These are phyloP conservation scores for Chascanopsetta lugubris DNA, from an alignment of 2,113 vertebrate species.

Conservation along the genomic window DNA sequence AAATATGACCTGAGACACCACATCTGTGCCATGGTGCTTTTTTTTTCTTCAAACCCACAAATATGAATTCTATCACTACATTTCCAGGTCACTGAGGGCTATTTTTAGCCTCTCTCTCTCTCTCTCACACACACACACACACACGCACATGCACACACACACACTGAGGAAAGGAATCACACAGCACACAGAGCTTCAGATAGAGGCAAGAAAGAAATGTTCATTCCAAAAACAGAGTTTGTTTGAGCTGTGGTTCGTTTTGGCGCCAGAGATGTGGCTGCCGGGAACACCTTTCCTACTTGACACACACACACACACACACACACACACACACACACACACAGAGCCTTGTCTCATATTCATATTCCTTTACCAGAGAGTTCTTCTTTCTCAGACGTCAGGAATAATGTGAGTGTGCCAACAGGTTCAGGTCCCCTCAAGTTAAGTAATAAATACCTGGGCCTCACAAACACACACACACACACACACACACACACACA, in stretches of 20 bases:
- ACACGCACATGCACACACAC: slow-evolving; percentile 44
- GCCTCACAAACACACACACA: too few species aligned
- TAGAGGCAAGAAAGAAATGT: slow-evolving; percentile 48
- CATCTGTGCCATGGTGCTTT: slow-evolving; percentile 37
- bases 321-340: slow-evolving; percentile 53
- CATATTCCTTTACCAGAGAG: too few species aligned
- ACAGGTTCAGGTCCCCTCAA: too few species aligned
- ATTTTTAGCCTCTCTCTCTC: slow-evolving; percentile 58
- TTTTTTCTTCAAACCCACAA: slow-evolving; percentile 45
- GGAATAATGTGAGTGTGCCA: too few species aligned
- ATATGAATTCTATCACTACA: slow-evolving; percentile 51
- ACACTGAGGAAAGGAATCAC: slow-evolving; percentile 60
- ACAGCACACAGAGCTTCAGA: slow-evolving; percentile 53
- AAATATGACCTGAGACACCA: slow-evolving; percentile 31
- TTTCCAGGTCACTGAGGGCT: slow-evolving; percentile 69
- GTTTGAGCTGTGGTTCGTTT: slow-evolving; percentile 73
- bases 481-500: too few species aligned
- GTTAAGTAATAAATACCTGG: too few species aligned
- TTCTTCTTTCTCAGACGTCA: too few species aligned
- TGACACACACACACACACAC: slow-evolving; percentile 34
- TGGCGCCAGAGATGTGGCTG: slow-evolving; percentile 67
- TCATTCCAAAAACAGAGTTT: slow-evolving; percentile 68
- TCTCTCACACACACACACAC: slow-evolving; percentile 42
- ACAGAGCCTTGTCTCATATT: not conserved
- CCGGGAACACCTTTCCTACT: slow-evolving; percentile 67